phyloP scores from a whole-genome alignment of 2,113 vertebrate species.

The Felis catus region F.catus_Fca126_mat1.0 CM031412.1:34835001-34835500 shows the following conservation, averaged over 20 bases:
- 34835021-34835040: no score
- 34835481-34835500: constrained; percentile 72
- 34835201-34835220: background rate
- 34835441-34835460: constrained; percentile 63
- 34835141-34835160: background rate
- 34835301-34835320: constrained; percentile 33
- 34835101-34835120: background rate
- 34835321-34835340: background rate
- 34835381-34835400: constrained; percentile 43
- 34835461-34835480: constrained; percentile 75
- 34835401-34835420: constrained; percentile 77
- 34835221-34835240: background rate
- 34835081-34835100: background rate
- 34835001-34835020: no score
- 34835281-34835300: constrained; percentile 40
- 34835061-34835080: background rate
- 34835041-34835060: background rate
- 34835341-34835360: constrained; percentile 20
- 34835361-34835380: constrained; percentile 43
- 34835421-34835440: constrained; percentile 82
- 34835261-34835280: constrained; percentile 41
- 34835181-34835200: background rate
- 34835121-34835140: background rate
- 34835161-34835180: background rate
- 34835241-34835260: constrained; percentile 22